Base-by-base conservation (phyloP, 2,797 vertebrate species). In the Holocentrus rufus region DNA sequence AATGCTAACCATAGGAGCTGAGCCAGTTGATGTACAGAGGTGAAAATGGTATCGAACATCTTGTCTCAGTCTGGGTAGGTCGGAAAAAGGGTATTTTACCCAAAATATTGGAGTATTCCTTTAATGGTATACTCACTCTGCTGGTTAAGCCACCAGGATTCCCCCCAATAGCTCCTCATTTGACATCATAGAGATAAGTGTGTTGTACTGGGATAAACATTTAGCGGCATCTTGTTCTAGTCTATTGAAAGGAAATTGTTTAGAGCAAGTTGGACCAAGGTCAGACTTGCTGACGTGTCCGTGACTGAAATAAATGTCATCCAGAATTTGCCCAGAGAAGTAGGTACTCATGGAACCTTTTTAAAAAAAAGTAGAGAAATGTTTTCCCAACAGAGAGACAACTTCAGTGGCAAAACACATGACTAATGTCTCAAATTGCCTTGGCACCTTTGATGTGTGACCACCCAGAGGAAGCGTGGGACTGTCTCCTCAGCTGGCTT, bases 371-470 rank as follows among this genome's bases (percentile, higher is more conserved):
- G n/a, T 34, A 27, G 31, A 49, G 47, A 59, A 63, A 36, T 60
- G 53, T 72, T 76, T 70, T 31, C 72, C 36, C 42, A 17, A 17
- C 17, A 23, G 27, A 23, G 11, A 57, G 18, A 22, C 15, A 8
- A 11, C 31, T 34, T 69, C 58, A 15, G 56, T 74, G 69, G 80
- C 61, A 53, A 47, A 83, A 79, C 69, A 65, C 69, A 77, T 65
- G 70, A 62, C 59, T 56, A 6, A 20, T 56, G 47, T 70, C 56
- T 59, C n/a, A 14, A 1, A n/a, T 74, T 31, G 65, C 39, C n/a
- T 59, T 23, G 27, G n/a, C 23, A 39, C 27, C 22, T 77, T 62
- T 74, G 74, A 65, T 27, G 36, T 46, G 22, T 36, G 62, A 69
- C 53, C 53, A 0, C n/a, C 17, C 8, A 39, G 36, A 39, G 36